These are phyloP conservation scores for Hyposoter dolosus DNA, from an alignment of 2,888 invertebrate genomes.

Conservation along the genomic window DNA sequence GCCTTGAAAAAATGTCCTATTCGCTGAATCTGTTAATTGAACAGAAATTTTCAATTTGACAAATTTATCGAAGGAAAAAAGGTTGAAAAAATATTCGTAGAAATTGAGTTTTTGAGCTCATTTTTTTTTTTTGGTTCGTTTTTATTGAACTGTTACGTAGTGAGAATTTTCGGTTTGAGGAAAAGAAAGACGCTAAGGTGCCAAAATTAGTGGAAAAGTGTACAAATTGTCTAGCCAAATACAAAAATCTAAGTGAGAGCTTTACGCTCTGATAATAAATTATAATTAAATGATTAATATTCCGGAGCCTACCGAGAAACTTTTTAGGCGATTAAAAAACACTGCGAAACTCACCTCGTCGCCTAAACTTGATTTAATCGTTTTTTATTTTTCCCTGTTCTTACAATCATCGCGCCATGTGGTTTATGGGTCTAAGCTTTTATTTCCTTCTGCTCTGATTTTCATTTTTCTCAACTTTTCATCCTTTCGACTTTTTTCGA, in stretches of 20 bases:
- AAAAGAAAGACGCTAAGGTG: constrained; percentile 73
- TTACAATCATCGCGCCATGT: constrained; percentile 53
- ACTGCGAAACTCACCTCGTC: constrained; percentile 46
- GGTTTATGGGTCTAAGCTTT: constrained; percentile 66
- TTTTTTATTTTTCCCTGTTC: constrained; percentile 40
- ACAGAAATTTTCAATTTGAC: constrained; percentile 34
- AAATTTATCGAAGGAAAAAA: neutral
- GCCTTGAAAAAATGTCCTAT: constrained; percentile 74
- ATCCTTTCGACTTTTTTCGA: constrained; percentile 5
- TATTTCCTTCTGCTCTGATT: constrained; percentile 63
- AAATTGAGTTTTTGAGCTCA: constrained; percentile 30
- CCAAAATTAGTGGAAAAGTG: constrained; percentile 75
- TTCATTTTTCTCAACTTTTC: constrained; percentile 46
- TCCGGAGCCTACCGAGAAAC: constrained; percentile 36
- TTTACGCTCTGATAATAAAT: constrained; percentile 65
- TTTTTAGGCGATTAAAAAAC: constrained; percentile 23
- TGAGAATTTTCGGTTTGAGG: constrained; percentile 41
- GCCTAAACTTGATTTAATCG: constrained; percentile 19
- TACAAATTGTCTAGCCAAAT: constrained; percentile 58
- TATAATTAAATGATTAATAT: constrained; percentile 51
- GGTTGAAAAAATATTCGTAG: constrained; percentile 3
- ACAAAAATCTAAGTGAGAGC: constrained; percentile 34
- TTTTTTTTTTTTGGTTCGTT: constrained; percentile 29
- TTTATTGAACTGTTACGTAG: constrained; percentile 29
- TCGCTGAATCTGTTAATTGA: constrained; percentile 13